Percentiles rank a stretch among this genome's conserved stretches.
Evolutionary conservation across 2,113 vertebrate genomes (phyloP).

Genomic region (Cynocephalus volans): DNA sequence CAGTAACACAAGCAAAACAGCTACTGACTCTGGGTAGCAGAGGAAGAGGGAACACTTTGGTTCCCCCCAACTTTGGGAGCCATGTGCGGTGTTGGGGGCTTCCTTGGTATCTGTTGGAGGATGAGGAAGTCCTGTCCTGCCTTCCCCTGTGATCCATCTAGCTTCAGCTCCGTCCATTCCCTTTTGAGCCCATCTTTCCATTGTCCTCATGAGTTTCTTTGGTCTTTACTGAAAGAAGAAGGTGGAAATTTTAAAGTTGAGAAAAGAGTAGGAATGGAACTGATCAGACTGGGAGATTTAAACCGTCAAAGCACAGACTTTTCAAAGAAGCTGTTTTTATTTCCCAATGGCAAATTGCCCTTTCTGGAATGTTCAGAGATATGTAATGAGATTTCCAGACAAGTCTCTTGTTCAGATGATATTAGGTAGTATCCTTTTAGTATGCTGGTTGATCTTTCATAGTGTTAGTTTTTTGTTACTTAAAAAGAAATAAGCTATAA

Average conservation of each 20-base stretch:
- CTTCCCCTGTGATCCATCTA: constrained; percentile 77
- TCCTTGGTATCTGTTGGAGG: constrained; percentile 81
- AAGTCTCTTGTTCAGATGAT: constrained; percentile 80
- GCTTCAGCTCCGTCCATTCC: constrained; percentile 77
- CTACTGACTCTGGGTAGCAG: background rate
- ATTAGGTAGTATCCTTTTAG: constrained; percentile 84
- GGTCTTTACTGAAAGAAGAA: constrained; percentile 87
- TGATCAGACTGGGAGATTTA: constrained; percentile 75
- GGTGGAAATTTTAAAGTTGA: constrained; percentile 72
- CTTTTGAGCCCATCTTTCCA: constrained; percentile 80
- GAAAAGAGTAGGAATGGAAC: constrained; percentile 63
- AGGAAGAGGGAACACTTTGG: background rate
- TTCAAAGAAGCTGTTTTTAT: constrained; percentile 83
- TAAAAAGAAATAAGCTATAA: constrained; percentile 89
- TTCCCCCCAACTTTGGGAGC: constrained; percentile 64
- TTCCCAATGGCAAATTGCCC: constrained; percentile 75
- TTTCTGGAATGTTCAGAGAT: constrained; percentile 74
- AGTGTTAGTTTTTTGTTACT: constrained; percentile 90
- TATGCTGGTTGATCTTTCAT: constrained; percentile 86
- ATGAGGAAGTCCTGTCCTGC: constrained; percentile 81
- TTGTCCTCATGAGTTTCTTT: constrained; percentile 88
- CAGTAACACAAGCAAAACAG: background rate
- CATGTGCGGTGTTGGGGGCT: constrained; percentile 41
- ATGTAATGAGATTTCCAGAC: constrained; percentile 72
- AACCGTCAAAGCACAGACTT: constrained; percentile 88